Evolutionary conservation across 2,888 invertebrate genomes (phyloP).

Genomic region (Drosophila conformis): DNA sequence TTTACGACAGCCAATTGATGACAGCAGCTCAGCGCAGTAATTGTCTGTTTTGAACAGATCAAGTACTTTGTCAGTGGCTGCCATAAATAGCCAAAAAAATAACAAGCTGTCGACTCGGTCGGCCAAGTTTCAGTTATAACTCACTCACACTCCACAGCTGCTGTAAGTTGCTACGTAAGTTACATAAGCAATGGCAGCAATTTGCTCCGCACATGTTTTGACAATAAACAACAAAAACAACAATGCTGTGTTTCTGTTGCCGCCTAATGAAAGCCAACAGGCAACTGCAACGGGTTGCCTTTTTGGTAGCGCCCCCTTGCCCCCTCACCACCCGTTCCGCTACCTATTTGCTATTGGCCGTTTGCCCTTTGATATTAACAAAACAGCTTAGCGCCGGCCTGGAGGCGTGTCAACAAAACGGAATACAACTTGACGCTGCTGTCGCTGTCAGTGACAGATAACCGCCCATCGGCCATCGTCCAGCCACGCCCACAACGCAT

Average conservation of each 20-base stretch:
- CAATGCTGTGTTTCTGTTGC: constrained; percentile 4
- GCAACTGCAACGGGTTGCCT: constrained; percentile 8
- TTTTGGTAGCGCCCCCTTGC: background rate
- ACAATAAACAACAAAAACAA: constrained; percentile 9
- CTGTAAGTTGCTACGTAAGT: background rate
- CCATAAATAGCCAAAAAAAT: constrained; percentile 12
- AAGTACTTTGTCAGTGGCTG: constrained; percentile 12
- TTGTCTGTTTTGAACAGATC: constrained; percentile 19
- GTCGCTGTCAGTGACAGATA: constrained; percentile 24
- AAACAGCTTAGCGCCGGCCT: constrained; percentile 21
- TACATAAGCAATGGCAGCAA: constrained; percentile 14
- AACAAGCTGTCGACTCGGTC: constrained; percentile 4
- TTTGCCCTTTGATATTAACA: constrained; percentile 26
- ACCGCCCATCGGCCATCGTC: background rate
- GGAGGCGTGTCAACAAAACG: constrained; percentile 41
- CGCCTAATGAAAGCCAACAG: constrained; percentile 10
- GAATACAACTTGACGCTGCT: constrained; percentile 24
- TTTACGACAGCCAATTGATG: constrained; percentile 13
- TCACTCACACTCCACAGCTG: constrained; percentile 10
- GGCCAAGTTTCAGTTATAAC: constrained; percentile 3
- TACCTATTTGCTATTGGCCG: background rate
- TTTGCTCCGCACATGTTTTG: constrained; percentile 27
- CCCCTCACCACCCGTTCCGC: background rate
- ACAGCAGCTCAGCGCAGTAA: constrained; percentile 11
- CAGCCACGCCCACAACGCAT: constrained; percentile 60